Conservation (phyloP, 2,797 vertebrate genomes). For the Phaenicophaeus curvirostris region DNA sequence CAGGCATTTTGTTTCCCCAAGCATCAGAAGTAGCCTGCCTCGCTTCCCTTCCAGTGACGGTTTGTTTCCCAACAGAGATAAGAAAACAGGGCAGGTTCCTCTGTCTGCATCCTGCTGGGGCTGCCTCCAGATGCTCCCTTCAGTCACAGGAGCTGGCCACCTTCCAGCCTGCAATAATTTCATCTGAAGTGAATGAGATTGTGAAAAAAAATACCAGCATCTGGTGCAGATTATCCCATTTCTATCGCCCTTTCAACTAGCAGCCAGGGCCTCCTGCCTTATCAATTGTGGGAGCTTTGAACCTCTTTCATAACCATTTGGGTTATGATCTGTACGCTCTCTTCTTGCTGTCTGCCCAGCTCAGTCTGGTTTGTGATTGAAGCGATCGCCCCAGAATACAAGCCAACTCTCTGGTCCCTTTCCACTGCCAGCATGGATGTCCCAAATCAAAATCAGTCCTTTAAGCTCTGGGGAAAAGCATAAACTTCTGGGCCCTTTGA, state of each 20-base stretch:
- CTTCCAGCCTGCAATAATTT: slow-evolving; percentile 15
- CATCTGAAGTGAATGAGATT: neutral
- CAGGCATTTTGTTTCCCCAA: neutral
- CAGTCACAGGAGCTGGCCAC: slow-evolving; percentile 10
- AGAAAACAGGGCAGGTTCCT: slow-evolving; percentile 1
- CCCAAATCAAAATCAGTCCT: neutral
- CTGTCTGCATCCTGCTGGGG: neutral
- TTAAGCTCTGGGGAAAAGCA: neutral
- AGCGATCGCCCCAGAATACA: neutral
- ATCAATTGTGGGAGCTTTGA: neutral
- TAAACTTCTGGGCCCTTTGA: neutral
- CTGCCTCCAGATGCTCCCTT: slow-evolving; percentile 40
- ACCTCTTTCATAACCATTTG: neutral
- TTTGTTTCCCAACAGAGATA: neutral
- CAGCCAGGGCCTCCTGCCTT: neutral
- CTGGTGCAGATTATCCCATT: slow-evolving; percentile 51
- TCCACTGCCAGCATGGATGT: neutral
- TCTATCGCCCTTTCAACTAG: neutral
- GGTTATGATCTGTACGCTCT: neutral
- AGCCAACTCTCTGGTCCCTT: neutral
- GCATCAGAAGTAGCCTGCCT: neutral
- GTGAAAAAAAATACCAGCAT: slow-evolving; percentile 7
- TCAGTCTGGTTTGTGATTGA: neutral
- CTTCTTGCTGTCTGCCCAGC: neutral
- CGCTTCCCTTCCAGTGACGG: neutral